phyloP scores from a whole-genome alignment of 2,113 vertebrate genomes.

The Bubo bubo region DNA sequence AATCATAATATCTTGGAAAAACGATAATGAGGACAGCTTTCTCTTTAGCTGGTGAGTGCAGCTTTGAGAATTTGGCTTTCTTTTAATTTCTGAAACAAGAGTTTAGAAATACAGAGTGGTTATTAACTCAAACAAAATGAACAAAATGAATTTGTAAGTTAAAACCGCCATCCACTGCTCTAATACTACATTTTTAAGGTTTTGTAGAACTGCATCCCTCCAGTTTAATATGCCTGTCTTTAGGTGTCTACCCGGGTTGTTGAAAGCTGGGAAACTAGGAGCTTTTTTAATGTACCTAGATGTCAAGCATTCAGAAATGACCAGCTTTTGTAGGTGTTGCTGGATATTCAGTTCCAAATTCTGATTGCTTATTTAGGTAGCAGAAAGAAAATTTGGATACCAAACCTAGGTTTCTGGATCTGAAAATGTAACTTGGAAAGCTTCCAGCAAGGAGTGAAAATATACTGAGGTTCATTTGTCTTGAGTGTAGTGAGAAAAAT shows the following conservation, averaged over 20 bases:
- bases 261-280: not conserved
- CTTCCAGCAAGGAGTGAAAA: not conserved
- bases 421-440: not conserved
- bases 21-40: constrained; percentile 86
- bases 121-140: not conserved
- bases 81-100: not conserved
- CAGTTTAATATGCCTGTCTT: not conserved
- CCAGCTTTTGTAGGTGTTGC: not conserved
- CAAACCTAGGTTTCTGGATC: not conserved
- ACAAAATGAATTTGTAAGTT: not conserved
- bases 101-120: not conserved
- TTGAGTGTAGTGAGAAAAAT: not conserved
- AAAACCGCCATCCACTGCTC: not conserved
- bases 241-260: not conserved
- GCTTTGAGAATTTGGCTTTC: not conserved
- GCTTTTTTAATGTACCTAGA: not conserved
- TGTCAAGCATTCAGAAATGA: not conserved
- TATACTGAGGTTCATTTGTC: not conserved
- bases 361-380: not conserved
- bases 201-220: not conserved
- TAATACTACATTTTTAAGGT: not conserved
- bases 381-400: not conserved
- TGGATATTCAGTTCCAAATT: not conserved
- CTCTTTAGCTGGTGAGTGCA: constrained; percentile 84
- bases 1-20: constrained; percentile 89